These are phyloP conservation scores for Manis crassicaudata DNA, from an alignment of 2,797 vertebrate species.

Conservation along the genomic window DNA sequence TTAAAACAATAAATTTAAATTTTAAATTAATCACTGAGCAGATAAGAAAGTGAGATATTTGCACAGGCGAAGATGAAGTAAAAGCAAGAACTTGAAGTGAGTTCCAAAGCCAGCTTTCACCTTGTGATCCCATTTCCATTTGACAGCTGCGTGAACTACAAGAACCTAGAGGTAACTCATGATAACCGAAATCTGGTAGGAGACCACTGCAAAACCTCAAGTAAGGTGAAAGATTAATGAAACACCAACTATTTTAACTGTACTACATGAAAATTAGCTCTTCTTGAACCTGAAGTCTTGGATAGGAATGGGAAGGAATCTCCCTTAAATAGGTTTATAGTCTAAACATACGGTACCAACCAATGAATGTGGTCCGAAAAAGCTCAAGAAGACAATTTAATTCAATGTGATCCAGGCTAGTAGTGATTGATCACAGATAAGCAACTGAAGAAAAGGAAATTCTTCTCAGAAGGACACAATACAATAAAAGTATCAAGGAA, in stretches of 20 bases:
- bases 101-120: background rate
- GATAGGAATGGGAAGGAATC: background rate
- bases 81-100: background rate
- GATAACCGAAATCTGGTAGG: background rate
- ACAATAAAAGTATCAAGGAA: background rate
- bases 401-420: background rate
- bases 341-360: background rate
- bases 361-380: background rate
- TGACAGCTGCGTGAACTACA: background rate
- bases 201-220: background rate
- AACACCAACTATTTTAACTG: background rate
- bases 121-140: background rate
- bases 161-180: background rate
- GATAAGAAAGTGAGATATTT: background rate
- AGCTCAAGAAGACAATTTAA: background rate
- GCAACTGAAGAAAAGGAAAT: background rate
- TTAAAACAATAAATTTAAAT: conserved; percentile 2
- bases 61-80: background rate
- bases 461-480: background rate
- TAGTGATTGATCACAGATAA: background rate
- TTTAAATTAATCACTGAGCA: conserved; percentile 2
- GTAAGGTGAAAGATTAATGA: background rate
- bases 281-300: background rate
- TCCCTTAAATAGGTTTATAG: background rate
- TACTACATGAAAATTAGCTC: background rate